A percentile compares a stretch with the other conserved stretches of the same genome.
phyloP scores from a whole-genome alignment of 2,113 vertebrate species.

The Camelus bactrianus region DNA sequence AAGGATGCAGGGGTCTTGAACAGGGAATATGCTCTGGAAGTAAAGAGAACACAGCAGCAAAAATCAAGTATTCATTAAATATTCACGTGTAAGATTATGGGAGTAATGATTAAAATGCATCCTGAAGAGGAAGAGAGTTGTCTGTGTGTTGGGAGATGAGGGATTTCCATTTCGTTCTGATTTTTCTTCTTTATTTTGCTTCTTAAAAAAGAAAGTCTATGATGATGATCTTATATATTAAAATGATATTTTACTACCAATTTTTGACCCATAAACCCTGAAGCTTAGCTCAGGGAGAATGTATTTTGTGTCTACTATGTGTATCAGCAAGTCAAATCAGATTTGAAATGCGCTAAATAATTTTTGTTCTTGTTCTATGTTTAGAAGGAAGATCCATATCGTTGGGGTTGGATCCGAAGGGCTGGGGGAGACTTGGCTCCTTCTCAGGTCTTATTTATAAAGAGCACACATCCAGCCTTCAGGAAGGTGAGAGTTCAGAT shows the following conservation, averaged over 20 bases:
- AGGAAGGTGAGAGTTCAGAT: not conserved
- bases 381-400: not conserved
- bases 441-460: not conserved
- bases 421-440: not conserved
- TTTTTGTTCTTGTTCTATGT: not conserved
- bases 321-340: not conserved
- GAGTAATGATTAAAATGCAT: not conserved
- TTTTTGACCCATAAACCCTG: not conserved
- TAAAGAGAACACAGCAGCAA: not conserved
- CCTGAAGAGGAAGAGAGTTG: not conserved
- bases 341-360: not conserved
- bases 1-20: not conserved
- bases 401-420: not conserved
- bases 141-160: not conserved
- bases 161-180: not conserved
- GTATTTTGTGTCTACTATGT: not conserved
- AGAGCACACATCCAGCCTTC: not conserved
- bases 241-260: not conserved
- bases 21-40: not conserved
- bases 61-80: not conserved
- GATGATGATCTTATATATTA: not conserved
- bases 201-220: not conserved
- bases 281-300: not conserved
- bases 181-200: not conserved
- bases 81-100: not conserved